Conservation (phyloP, 2,797 vertebrate species). For the Gallirallus australis region DNA sequence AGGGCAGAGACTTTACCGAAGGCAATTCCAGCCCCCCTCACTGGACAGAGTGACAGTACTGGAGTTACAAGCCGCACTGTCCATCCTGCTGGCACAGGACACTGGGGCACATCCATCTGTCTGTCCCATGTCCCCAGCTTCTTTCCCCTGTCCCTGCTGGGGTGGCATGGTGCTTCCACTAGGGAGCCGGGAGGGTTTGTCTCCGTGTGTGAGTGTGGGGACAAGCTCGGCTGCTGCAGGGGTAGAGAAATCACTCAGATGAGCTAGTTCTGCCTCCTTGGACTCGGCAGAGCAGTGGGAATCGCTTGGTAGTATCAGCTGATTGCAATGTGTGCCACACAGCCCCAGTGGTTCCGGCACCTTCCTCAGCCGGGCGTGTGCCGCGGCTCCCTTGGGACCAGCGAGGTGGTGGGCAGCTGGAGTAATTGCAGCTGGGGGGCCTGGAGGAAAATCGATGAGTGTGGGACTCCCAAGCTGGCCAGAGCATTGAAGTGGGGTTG, state of each 20-base stretch:
- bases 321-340: not conserved
- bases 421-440: too few relatives aligned
- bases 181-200: not conserved
- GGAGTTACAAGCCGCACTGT: too few relatives aligned
- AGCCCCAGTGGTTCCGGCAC: fast-evolving
- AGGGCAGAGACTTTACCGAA: not conserved
- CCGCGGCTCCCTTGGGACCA: not conserved
- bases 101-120: fast-evolving
- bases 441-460: not conserved
- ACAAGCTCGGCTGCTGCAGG: not conserved
- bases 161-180: fast-evolving
- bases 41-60: not conserved
- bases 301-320: not conserved
- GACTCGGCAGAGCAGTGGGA: too few relatives aligned
- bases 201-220: not conserved
- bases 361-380: fast-evolving
- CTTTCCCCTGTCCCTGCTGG: too few relatives aligned
- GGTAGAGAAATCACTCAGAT: not conserved
- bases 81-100: fast-evolving
- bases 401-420: not conserved
- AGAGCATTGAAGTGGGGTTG: not conserved
- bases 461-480: too few relatives aligned
- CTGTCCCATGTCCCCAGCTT: not conserved
- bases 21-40: not conserved
- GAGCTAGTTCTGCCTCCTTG: not conserved